Percentiles rank a stretch among this genome's conserved stretches.
These are phyloP conservation scores for Strigops habroptila DNA, from an alignment of 2,113 vertebrate genomes.

Conservation along the genomic window DNA sequence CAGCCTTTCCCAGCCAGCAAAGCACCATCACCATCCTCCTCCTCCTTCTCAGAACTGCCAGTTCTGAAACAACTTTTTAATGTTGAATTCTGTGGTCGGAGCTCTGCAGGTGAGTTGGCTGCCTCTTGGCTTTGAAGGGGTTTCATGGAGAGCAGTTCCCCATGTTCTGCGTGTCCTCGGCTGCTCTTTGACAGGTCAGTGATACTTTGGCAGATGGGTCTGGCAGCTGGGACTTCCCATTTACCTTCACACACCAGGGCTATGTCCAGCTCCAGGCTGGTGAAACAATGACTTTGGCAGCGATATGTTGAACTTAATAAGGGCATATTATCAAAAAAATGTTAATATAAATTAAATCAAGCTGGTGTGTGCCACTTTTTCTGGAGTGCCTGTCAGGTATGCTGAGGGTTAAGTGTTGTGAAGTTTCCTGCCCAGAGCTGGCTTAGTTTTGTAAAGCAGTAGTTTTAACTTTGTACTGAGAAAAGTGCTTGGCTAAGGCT, in stretches of 20 bases:
- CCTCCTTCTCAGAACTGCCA: background rate
- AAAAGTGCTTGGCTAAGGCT: conserved; percentile 58
- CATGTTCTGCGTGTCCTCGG: background rate
- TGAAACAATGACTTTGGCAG: background rate
- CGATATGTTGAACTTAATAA: background rate
- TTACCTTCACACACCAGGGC: background rate
- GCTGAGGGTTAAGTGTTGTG: background rate
- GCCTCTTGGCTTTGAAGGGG: too few relatives aligned
- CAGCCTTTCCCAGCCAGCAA: background rate
- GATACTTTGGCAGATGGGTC: background rate
- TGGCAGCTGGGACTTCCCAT: background rate
- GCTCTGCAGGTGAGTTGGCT: background rate
- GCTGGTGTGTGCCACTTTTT: background rate
- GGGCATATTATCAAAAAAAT: background rate
- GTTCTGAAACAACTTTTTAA: background rate
- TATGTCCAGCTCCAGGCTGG: background rate
- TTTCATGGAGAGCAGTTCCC: background rate
- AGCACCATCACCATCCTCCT: background rate
- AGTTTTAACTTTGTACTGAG: conserved; percentile 6
- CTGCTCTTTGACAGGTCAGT: background rate
- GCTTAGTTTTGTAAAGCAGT: conserved; percentile 19
- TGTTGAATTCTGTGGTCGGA: accelerated
- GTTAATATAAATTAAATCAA: background rate
- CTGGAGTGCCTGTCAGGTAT: background rate
- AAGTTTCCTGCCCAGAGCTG: conserved; percentile 2